Percentiles rank a stretch among this genome's conserved stretches.
phyloP scores from a whole-genome alignment of 2,797 vertebrate species.

The Bradypus variegatus region DNA sequence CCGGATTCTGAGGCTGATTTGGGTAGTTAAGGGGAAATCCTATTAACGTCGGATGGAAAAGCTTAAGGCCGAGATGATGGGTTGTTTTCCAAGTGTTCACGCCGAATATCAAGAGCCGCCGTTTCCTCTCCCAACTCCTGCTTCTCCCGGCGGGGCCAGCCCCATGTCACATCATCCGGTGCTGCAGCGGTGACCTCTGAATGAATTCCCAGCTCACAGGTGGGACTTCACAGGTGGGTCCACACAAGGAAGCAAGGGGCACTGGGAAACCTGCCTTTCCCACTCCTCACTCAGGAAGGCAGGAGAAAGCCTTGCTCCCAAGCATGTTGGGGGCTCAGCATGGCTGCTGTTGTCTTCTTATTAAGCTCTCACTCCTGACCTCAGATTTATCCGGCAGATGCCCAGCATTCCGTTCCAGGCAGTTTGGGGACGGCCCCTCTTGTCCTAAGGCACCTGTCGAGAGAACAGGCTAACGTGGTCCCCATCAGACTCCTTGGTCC shows the following conservation, averaged over 20 bases:
- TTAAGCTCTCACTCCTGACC: neutral
- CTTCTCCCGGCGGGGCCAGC: neutral
- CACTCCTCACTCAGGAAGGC: neutral
- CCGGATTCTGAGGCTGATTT: constrained; percentile 55
- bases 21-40: constrained; percentile 52
- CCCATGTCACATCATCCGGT: neutral
- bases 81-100: constrained; percentile 48
- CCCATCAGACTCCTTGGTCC: neutral
- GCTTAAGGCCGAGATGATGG: constrained; percentile 54
- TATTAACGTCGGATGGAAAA: constrained; percentile 57
- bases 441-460: neutral
- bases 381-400: neutral
- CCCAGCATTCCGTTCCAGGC: neutral
- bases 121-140: neutral
- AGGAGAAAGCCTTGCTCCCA: neutral
- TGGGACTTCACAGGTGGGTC: neutral
- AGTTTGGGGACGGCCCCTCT: neutral
- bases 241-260: neutral
- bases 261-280: neutral
- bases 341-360: neutral
- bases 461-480: neutral
- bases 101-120: constrained; percentile 10
- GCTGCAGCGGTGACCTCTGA: neutral
- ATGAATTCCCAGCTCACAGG: neutral
- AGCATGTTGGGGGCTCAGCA: neutral